These are phyloP conservation scores for Coranthus polyacanthus DNA, from an alignment of 2,797 vertebrate genomes.

Conservation along the genomic window DNA sequence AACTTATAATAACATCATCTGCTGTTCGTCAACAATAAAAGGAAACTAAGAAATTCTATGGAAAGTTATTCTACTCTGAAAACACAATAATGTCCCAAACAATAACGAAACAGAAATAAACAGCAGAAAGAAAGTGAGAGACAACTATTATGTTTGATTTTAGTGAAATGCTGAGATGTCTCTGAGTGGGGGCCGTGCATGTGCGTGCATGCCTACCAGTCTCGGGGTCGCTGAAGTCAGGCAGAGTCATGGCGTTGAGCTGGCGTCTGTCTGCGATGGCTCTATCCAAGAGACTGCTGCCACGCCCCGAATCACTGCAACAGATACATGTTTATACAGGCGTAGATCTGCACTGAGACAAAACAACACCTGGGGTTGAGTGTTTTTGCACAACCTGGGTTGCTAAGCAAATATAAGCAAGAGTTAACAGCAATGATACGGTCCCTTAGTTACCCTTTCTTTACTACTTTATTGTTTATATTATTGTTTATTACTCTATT, in stretches of 20 bases:
- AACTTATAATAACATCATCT: neutral
- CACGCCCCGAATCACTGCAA: conserved; percentile 95
- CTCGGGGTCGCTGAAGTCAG: conserved; percentile 98
- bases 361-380: neutral
- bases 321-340: conserved; percentile 29
- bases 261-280: conserved; percentile 95
- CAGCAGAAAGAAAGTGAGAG: neutral
- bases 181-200: conserved; percentile 4
- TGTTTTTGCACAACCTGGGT: neutral
- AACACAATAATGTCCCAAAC: neutral
- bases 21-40: neutral
- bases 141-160: neutral
- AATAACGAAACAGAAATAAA: neutral
- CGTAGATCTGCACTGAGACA: neutral
- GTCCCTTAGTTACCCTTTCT: conserved; percentile 6
- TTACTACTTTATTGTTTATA: conserved; percentile 1
- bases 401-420: conserved; percentile 3
- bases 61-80: too few relatives aligned
- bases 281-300: conserved; percentile 97
- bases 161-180: neutral
- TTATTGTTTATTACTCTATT: neutral
- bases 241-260: conserved; percentile 95
- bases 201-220: conserved; percentile 87
- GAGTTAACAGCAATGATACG: neutral
- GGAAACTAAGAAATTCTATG: neutral